Evolutionary conservation across 2,113 vertebrate genomes (phyloP).

Genomic region (Alouatta palliata): DNA sequence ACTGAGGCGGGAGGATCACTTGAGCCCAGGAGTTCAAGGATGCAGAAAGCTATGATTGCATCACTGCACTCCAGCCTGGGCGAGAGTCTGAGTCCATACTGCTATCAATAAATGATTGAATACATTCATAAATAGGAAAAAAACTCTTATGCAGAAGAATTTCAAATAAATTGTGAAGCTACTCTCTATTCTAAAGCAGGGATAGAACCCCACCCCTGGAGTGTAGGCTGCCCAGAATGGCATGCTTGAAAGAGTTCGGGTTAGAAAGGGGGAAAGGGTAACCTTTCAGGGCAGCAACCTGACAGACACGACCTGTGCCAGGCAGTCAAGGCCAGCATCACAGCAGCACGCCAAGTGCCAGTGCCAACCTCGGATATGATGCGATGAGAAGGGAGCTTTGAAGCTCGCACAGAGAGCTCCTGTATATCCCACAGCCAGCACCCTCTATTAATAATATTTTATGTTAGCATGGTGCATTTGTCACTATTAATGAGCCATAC

Average conservation of each 20-base stretch:
- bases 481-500: background rate
- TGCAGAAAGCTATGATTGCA: too few species aligned
- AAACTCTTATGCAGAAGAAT: background rate
- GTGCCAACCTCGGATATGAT: fast-evolving
- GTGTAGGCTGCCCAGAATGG: background rate
- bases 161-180: background rate
- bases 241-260: background rate
- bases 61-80: too few species aligned
- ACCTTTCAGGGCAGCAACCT: background rate
- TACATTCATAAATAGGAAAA: background rate
- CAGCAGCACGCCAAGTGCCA: fast-evolving
- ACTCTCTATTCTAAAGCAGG: background rate
- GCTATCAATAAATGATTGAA: background rate
- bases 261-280: background rate
- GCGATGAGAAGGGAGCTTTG: background rate
- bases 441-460: background rate
- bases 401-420: background rate
- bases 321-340: background rate
- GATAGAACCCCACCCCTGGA: background rate
- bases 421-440: too few species aligned
- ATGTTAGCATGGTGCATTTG: background rate
- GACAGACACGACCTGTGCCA: background rate
- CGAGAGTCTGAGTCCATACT: background rate
- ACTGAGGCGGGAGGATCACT: too few species aligned
- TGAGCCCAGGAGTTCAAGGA: too few species aligned